phyloP scores from a whole-genome alignment of 2,888 invertebrate genomes.

The Euproctis similis region DNA sequence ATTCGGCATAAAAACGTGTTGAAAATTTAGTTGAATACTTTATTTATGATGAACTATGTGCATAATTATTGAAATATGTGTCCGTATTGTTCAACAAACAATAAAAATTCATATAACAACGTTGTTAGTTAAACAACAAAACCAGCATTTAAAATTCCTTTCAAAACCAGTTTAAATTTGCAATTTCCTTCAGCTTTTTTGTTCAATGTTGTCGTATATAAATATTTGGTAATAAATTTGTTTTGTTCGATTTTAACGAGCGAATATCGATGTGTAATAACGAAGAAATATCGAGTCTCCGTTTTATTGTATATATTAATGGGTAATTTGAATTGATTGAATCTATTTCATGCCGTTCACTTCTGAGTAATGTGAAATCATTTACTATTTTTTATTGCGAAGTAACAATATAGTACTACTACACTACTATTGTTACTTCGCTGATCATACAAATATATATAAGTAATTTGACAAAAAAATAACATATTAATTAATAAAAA shows the following conservation, averaged over 20 bases:
- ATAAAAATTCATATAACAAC: conserved; percentile 11
- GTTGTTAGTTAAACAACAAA: conserved; percentile 15
- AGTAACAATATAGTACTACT: no score
- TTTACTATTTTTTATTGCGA: no score
- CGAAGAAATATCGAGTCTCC: no score
- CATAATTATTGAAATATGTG: conserved; percentile 1
- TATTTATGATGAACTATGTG: not conserved
- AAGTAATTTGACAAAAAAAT: no score
- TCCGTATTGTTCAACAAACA: conserved; percentile 6
- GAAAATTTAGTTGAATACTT: not conserved
- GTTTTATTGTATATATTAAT: not conserved
- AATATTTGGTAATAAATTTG: not conserved
- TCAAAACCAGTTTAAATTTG: conserved; percentile 11
- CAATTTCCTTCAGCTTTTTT: not conserved
- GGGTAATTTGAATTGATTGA: not conserved
- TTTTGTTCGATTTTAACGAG: not conserved
- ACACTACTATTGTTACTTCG: no score
- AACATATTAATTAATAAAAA: no score
- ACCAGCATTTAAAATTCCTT: conserved; percentile 8
- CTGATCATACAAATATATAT: no score
- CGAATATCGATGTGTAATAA: not conserved
- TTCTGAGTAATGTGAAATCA: no score
- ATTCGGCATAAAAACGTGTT: no score
- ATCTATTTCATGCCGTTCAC: no score
- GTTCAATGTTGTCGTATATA: not conserved